Evolutionary conservation across 1,140 invertebrate genomes (phyloP).

Genomic region (Temnothorax nylanderi): DNA sequence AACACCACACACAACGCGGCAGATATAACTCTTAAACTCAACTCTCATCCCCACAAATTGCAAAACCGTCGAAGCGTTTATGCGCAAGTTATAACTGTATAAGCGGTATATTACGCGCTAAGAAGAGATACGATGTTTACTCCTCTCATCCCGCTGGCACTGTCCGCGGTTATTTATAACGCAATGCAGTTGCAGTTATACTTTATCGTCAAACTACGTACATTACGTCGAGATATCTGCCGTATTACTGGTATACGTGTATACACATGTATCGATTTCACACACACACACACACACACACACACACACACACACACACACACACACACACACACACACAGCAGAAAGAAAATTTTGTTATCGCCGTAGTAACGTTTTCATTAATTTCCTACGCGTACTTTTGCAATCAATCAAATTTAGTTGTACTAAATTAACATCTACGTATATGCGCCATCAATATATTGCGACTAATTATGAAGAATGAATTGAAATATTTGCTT

Average conservation of each 20-base stretch:
- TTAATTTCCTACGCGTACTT: constrained; percentile 51
- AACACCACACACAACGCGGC: constrained; percentile 3
- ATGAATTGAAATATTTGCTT: constrained; percentile 51
- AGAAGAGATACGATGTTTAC: constrained; percentile 59
- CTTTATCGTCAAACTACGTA: constrained; percentile 1
- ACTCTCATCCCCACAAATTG: constrained; percentile 11
- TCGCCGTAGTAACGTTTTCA: constrained; percentile 1
- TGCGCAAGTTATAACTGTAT: constrained; percentile 50
- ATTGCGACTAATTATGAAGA: constrained; percentile 45
- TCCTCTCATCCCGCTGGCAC: not conserved
- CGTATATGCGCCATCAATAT: constrained; percentile 8
- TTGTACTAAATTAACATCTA: constrained; percentile 47
- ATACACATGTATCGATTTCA: not conserved
- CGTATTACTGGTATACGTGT: not conserved
- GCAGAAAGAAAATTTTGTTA: constrained; percentile 2
- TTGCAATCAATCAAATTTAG: constrained; percentile 50
- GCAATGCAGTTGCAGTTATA: constrained; percentile 23
- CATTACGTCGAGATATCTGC: constrained; percentile 5
- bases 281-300: too few relatives aligned
- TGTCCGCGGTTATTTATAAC: constrained; percentile 46
- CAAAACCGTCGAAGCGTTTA: constrained; percentile 42
- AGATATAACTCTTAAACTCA: constrained; percentile 55
- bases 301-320: too few relatives aligned
- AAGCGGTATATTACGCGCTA: constrained; percentile 27
- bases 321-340: too few relatives aligned